Evolutionary conservation across 2,113 vertebrate species (phyloP), one percentile per base, ranked within the genome.

Genomic region (Apus apus): DNA sequence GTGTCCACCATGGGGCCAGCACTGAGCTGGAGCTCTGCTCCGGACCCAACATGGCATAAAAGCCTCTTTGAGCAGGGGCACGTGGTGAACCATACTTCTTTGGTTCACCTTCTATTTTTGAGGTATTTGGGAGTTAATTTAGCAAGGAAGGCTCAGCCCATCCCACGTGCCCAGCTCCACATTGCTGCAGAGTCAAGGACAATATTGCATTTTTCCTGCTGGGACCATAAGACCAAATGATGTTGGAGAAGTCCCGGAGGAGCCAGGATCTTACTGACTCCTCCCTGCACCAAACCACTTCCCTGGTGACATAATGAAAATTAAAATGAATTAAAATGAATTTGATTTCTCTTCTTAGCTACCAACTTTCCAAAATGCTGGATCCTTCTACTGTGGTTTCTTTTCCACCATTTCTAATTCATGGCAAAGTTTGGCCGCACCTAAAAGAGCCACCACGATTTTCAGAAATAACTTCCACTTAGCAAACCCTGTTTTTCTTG

Each of bases 401-500:
- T 84, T 89, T 72, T 75, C 57, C 57, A 61, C 72, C 25, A 2
- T 78, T 97, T 67, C 67, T 81, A 78, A 92, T 91, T 64, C 53
- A 21, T 1, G n/a, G 78, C 56, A 14, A 38, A 57, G 0, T 70
- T 92, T 92, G 54, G 81, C 72, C 45, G 79, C 15, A 77, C 53
- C 68, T 77, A 14, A 93, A 94, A 34, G 43, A 81, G 68, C 86
- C 83, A 89, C 83, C 4, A 11, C 1, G 46, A 38, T 77, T 62
- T 92, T 93, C 89, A 87, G 83, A 68, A 77, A 71, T 75, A 90
- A 60, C 79, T 84, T 58, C 13, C 1, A 11, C 84, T 92, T 66
- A 27, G 32, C 70, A 93, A 96, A 87, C 53, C 14, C 38, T 30
- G 0, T 46, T 96, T 96, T 95, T 85, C 91, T 87, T 26, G 38